Percentiles rank a stretch among this genome's conserved stretches.
These are phyloP conservation scores for Hystrix cristata DNA, from an alignment of 2,113 vertebrate genomes.

Conservation along the genomic window DNA sequence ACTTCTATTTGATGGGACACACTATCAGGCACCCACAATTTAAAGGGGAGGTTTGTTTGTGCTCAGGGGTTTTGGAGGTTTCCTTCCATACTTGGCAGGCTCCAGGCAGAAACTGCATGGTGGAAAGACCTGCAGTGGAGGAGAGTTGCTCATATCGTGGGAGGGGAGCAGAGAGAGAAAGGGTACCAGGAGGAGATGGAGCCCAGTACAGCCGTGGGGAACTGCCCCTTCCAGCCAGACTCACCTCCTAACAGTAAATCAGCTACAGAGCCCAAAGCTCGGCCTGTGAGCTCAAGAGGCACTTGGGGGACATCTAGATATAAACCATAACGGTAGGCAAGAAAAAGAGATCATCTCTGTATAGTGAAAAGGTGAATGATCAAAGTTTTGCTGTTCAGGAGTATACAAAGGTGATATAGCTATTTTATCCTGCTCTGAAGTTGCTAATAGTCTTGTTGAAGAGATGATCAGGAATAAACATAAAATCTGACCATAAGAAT, in stretches of 20 bases:
- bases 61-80: not conserved
- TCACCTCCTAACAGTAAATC: not conserved
- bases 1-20: not conserved
- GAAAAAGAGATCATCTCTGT: too few relatives aligned
- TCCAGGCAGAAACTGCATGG: not conserved
- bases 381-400: not conserved
- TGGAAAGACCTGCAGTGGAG: not conserved
- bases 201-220: not conserved
- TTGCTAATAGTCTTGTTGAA: not conserved
- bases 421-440: not conserved
- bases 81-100: not conserved
- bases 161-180: not conserved
- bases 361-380: not conserved
- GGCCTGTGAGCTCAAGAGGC: not conserved
- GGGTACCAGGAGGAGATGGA: not conserved
- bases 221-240: not conserved
- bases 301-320: not conserved
- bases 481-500: not conserved
- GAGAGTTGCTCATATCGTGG: not conserved
- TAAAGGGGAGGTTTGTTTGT: not conserved
- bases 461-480: not conserved
- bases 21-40: not conserved
- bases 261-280: not conserved
- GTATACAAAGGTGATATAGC: not conserved
- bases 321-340: not conserved